Evolutionary conservation across 2,113 vertebrate genomes (phyloP).

Genomic region (Vulpes lagopus): DNA sequence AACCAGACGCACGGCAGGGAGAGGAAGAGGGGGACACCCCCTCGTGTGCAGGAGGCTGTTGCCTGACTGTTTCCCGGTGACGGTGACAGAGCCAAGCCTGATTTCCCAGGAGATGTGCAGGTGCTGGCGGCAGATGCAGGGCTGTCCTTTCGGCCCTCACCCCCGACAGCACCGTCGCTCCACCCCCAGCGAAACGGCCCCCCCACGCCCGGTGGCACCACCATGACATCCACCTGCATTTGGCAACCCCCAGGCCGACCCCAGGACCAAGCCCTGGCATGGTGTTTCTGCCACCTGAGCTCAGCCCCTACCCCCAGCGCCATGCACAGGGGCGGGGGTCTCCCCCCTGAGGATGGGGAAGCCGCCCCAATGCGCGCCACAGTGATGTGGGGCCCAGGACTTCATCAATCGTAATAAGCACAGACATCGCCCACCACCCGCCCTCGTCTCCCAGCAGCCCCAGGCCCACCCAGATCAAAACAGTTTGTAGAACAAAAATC

Average conservation of each 20-base stretch:
- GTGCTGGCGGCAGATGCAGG: slow-evolving; percentile 27
- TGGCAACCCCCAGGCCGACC: not conserved
- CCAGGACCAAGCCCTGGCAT: not conserved
- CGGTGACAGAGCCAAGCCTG: slow-evolving; percentile 43
- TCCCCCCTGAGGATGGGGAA: not conserved
- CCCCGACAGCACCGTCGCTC: accelerated
- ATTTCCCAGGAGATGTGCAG: slow-evolving; percentile 16
- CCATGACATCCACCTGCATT: not conserved
- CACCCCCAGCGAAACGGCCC: too few species aligned
- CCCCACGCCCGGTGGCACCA: not conserved
- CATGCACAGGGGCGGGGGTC: not conserved
- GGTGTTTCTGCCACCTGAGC: not conserved
- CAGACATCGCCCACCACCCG: not conserved
- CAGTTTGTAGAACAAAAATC: not conserved
- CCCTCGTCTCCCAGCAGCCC: not conserved
- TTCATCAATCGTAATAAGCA: not conserved
- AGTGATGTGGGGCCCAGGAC: not conserved
- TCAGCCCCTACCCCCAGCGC: too few species aligned
- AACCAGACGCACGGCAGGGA: not conserved
- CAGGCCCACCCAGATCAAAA: not conserved
- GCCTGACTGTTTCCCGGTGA: not conserved
- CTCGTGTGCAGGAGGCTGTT: not conserved
- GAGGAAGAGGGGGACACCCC: not conserved
- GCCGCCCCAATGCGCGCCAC: accelerated
- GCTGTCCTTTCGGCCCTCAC: not conserved